Base-by-base conservation (phyloP, 2,888 invertebrate genomes). In the Antheraea yamamai region DNA sequence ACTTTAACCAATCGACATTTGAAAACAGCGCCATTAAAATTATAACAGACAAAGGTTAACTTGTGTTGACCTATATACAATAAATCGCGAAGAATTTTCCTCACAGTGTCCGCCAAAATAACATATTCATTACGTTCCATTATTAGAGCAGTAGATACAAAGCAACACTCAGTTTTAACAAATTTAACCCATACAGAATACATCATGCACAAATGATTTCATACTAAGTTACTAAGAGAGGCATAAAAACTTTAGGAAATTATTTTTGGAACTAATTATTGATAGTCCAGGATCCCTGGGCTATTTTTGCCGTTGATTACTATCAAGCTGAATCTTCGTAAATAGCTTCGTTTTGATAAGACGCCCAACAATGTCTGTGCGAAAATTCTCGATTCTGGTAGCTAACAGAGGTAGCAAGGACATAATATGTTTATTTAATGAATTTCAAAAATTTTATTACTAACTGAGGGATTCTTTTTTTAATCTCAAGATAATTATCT, bases 111-210 rank as follows among this genome's bases (percentile, higher is more conserved):
- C 75, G 73, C 76, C 30, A 76, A 76, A 73, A 58, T 76, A 78
- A 76, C 64, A 66, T 74, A 75, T 77, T 77, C 75, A 78, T 76
- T 77, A 8, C 76, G 73, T 79, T 70, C 51, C 73, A 77, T 76
- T 79, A 58, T 35, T 35, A 23, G 64, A 76, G 30, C 30, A 66
- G 30, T 66, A 30, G 16, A 16, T 30, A 66, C 64, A 30, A 66
- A 23, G 61, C 20, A 23, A 23, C 23, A 23, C 23, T 61, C 61
- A 23, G 61, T 61, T 61, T 23, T n/a, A 61, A 61, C n/a, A 23
- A 61, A 23, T 20, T 20, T 7, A 55, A n/a, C 20, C 10, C 18
- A 55, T 6, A 3, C 4, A 55, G 55, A 18, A 55, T 55, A 18
- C 18, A 20, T 55, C 55, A 55, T 4, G 55, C 20, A 55, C 4